A percentile compares a stretch with the other conserved stretches of the same genome.
Conservation (phyloP, 53 echinoderm and acorn worm species). For the Zoroaster sp. region DNA sequence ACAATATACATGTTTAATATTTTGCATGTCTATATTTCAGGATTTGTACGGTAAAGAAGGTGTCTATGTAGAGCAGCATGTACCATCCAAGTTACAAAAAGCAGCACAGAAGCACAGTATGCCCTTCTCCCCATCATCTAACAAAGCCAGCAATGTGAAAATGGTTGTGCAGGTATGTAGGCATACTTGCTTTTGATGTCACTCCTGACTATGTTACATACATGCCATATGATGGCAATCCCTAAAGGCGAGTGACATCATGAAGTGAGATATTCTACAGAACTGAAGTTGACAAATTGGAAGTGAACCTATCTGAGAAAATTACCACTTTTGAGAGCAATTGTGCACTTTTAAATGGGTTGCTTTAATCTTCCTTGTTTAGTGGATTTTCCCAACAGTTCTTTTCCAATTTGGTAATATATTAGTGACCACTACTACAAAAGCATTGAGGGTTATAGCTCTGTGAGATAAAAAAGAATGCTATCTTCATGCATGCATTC, state of each 20-base stretch:
- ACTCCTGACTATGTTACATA: background rate
- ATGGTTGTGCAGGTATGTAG: constrained; percentile 63
- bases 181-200: background rate
- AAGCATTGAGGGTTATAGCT: no score
- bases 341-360: background rate
- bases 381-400: background rate
- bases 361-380: background rate
- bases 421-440: background rate
- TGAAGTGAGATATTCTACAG: no score
- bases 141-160: constrained; percentile 52
- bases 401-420: background rate
- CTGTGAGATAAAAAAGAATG: no score
- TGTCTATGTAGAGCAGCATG: background rate
- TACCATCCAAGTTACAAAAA: constrained; percentile 56
- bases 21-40: background rate
- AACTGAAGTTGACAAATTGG: no score
- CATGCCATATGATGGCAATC: background rate
- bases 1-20: background rate
- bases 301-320: no score
- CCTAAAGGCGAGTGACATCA: background rate
- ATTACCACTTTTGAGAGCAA: no score
- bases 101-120: constrained; percentile 50
- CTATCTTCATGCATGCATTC: no score
- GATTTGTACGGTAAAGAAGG: constrained; percentile 60
- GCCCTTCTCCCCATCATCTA: constrained; percentile 56